Base-by-base conservation (phyloP, 1,140 invertebrate genomes). In the Trichonephila clavata region DNA sequence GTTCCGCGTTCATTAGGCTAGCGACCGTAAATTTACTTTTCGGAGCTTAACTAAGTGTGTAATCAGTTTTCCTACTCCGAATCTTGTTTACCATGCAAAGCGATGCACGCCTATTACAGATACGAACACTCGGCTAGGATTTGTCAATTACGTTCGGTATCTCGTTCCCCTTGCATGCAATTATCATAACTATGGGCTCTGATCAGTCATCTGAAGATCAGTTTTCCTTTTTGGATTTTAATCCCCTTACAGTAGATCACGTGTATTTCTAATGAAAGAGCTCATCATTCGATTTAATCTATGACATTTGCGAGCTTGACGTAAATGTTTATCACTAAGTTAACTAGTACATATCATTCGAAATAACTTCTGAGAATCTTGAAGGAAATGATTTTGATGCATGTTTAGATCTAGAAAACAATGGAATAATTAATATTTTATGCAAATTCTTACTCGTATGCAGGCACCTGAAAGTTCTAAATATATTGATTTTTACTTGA, bases 131-230 rank as follows among this genome's bases (percentile, higher is more conserved):
- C 18, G 43, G 32, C 59, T 86, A 59, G 80, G 27, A 77, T 83
- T 86, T 65, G 91, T 86, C 91, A 92, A 84, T 92, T 92, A 92
- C 81, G 61, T n/a, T 21, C 24, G 61, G 71, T 86, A 92, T 86
- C 63, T 86, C 61, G 80, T 86, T 86, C 83, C 83, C 89, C 83
- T 68, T 91, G 91, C 83, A 86, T 86, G 92, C 68, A 93, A 93
- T 93, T 93, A 93, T 93, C 92, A 93, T 92, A 93, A 93, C 84
- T 93, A 93, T 32, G 39, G 39, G 61, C 50, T 93, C 59, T 59
- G 92, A 88, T 93, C 68, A 80, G 57, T 87, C 68, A 80, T 77
- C 65, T 80, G 27, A 65, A 39, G 61, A 63, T 39, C 21, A n/a
- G 21, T 27, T 60, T 87, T 81, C 63, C 57, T 65, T 93, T 86